Evolutionary conservation across 2,113 vertebrate genomes (phyloP).

Genomic region (Percina caprodes): DNA sequence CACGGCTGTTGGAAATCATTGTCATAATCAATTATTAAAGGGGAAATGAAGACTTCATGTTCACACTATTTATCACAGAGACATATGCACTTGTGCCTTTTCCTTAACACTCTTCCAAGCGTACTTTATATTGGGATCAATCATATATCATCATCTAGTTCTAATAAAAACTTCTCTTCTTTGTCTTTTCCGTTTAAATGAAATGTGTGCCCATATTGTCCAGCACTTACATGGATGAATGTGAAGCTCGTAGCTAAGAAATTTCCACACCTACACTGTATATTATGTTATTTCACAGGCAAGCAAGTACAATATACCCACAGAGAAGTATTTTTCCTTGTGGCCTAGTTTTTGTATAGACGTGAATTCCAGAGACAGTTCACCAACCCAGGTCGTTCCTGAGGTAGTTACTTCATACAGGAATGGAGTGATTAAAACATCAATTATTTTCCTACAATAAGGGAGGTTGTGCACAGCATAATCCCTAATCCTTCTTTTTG

Average conservation of each 20-base stretch:
- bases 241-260: neutral
- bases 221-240: neutral
- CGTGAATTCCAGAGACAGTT: neutral
- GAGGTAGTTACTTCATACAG: neutral
- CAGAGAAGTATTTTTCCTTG: neutral
- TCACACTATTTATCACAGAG: neutral
- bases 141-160: neutral
- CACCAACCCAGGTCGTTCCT: neutral
- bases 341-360: conserved; percentile 18
- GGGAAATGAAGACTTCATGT: conserved; percentile 12
- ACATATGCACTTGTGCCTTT: neutral
- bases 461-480: neutral
- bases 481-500: conserved; percentile 13
- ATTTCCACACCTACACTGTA: neutral
- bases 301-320: neutral
- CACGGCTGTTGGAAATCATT: neutral
- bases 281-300: neutral
- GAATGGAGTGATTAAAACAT: conserved; percentile 1
- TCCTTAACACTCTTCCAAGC: neutral
- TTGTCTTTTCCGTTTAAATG: neutral
- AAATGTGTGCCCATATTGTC: neutral
- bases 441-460: neutral
- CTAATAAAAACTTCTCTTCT: neutral
- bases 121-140: neutral
- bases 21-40: neutral